Conservation (phyloP, 2,888 invertebrate genomes). For the Biston betularia region DNA sequence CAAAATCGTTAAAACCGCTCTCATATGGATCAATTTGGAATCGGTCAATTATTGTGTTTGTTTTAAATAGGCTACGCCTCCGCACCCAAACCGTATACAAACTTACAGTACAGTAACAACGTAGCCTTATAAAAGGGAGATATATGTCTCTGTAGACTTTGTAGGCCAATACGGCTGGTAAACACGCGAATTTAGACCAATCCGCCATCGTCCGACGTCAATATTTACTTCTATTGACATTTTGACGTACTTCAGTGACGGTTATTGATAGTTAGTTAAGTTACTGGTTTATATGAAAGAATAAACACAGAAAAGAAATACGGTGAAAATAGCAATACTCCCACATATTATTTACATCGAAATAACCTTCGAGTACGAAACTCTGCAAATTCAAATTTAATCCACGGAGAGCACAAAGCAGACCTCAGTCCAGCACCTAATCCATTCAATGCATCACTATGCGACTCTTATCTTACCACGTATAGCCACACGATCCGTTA, state of each 20-base stretch:
- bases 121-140: constrained; percentile 12
- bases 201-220: constrained; percentile 59
- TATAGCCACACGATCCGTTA: constrained; percentile 81
- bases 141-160: constrained; percentile 54
- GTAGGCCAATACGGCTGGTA: constrained; percentile 65
- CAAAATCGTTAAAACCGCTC: too few relatives aligned
- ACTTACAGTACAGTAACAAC: constrained; percentile 26
- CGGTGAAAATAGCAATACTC: too few relatives aligned
- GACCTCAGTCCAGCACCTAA: constrained; percentile 66
- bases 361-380: not conserved
- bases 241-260: constrained; percentile 49
- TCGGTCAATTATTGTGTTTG: constrained; percentile 30
- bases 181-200: constrained; percentile 74
- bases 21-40: constrained; percentile 31
- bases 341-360: too few relatives aligned
- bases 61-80: constrained; percentile 48
- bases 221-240: constrained; percentile 66
- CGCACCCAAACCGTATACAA: constrained; percentile 45
- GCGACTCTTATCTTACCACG: constrained; percentile 78
- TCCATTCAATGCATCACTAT: constrained; percentile 83
- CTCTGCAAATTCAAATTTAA: constrained; percentile 21
- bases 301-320: not conserved
- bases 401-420: constrained; percentile 58
- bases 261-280: constrained; percentile 16
- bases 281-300: constrained; percentile 1